Evolutionary conservation across 2,888 invertebrate species (phyloP), one percentile per base, ranked within the genome.

Genomic region (Scrobipalpa costella): DNA sequence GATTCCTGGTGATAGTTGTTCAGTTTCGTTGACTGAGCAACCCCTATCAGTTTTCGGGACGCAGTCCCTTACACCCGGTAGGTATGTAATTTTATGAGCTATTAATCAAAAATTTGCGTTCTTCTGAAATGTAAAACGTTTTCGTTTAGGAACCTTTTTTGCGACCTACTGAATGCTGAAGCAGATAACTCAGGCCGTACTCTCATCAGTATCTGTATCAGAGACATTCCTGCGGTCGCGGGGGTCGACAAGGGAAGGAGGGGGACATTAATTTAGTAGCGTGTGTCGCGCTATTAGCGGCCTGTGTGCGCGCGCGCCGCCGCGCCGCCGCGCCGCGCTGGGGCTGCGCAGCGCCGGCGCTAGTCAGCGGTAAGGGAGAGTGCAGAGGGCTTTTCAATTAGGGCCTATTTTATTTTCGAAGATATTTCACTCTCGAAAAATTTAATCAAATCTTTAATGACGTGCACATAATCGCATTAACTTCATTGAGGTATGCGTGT

Each of bases 291-390:
- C 19, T 61, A 62, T 59, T 57, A 38, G 59, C 58, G 62, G 64
- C 63, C 61, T 67, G 62, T 66, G 49, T 63, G 64, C 58, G 68
- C 58, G 63, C 64, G 38, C 50, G 61, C 65, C 65, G 65, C 64
- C 49, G 49, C 66, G 67, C 66, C 74, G 73, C 72, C 74, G 72
- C 15, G 55, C 62, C 72, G 74, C 71, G 9, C 52, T 62, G 64
- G 63, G n/a, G 1, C 68, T 64, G 17, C 1, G 9, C 49, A 19
- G 49, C 49, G 49, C 49, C 49, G 49, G 49, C 49, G 49, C 49
- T 49, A 49, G 44, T n/a, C 27, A 5, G 27, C 38, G 13, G 38
- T 38, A 38, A 38, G 38, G 38, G 38, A 2, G 7, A 2, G 38
- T 38, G 38, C 38, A 38, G 2, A 8, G 38, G 38, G 27, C 27